Conservation (phyloP, 2,797 vertebrate genomes). For the Phataginus tricuspis region DNA sequence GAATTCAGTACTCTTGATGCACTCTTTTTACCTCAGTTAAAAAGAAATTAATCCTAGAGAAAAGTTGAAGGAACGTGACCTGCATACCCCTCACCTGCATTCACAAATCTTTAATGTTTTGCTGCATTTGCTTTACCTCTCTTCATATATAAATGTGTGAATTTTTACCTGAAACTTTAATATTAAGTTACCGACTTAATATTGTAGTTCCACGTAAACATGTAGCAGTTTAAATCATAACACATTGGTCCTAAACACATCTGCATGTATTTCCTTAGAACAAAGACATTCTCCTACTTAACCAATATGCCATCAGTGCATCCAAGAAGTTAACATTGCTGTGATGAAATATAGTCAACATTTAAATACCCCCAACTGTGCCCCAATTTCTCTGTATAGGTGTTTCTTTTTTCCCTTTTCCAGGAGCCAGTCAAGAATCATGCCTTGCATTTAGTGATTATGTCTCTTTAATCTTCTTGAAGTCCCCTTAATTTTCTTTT, state of each 20-base stretch:
- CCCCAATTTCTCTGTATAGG: neutral
- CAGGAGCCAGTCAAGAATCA: neutral
- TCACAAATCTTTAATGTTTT: neutral
- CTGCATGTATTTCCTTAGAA: neutral
- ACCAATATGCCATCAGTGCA: neutral
- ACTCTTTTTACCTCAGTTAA: neutral
- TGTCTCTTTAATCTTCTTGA: conserved; percentile 7
- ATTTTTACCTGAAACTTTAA: neutral
- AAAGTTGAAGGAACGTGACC: neutral
- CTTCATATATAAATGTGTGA: neutral
- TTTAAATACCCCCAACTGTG: neutral
- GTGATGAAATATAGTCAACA: neutral
- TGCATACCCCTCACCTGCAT: neutral
- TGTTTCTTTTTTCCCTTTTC: neutral
- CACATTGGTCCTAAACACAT: neutral
- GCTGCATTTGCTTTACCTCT: neutral
- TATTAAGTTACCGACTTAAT: neutral
- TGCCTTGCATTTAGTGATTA: neutral
- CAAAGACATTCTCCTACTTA: neutral
- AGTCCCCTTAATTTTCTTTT: neutral
- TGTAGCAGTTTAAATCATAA: neutral
- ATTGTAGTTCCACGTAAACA: no score
- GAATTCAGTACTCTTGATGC: neutral
- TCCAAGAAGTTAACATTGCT: neutral
- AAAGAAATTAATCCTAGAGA: neutral